These are phyloP conservation scores for Zoanthus gigantus DNA, from an alignment of 92 coral and sea anemone species.

Conservation along the genomic window DNA sequence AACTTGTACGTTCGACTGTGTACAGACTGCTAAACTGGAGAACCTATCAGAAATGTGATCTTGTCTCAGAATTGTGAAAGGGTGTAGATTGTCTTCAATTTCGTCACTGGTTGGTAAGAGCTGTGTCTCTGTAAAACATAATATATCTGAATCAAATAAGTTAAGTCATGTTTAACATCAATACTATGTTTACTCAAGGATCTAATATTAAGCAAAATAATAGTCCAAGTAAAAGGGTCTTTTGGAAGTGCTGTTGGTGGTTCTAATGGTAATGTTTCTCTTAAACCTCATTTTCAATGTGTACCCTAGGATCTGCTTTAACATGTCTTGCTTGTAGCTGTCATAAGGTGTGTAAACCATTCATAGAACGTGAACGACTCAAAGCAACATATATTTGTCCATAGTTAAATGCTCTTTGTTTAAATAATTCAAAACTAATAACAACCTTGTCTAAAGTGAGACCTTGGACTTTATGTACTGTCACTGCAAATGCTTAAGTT, in stretches of 20 bases:
- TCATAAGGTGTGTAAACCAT: conserved; percentile 28
- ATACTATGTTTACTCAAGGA: conserved; percentile 28
- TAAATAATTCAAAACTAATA: conserved; percentile 52
- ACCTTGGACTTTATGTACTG: conserved; percentile 46
- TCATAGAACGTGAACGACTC: conserved; percentile 55
- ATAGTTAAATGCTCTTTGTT: not conserved
- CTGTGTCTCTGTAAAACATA: conserved; percentile 52
- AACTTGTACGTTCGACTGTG: conserved; percentile 40
- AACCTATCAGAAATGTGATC: conserved; percentile 57
- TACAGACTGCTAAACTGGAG: conserved; percentile 65
- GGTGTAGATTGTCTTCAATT: conserved; percentile 38
- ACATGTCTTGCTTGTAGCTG: conserved; percentile 21
- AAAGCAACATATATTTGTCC: conserved; percentile 38
- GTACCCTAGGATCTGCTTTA: conserved; percentile 8
- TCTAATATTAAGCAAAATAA: conserved; percentile 40
- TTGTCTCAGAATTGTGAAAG: conserved; percentile 55
- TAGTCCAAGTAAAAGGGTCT: conserved; percentile 1
- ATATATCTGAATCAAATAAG: conserved; percentile 19
- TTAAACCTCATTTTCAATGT: not conserved
- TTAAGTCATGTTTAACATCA: conserved; percentile 32
- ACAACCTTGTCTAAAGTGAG: conserved; percentile 27
- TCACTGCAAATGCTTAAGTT: conserved; percentile 54
- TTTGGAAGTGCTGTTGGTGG: conserved; percentile 4
- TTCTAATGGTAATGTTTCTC: conserved; percentile 15
- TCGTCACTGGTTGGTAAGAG: conserved; percentile 30